Conservation (phyloP, 1,140 invertebrate species). For the Zaprionus inermis region DNA sequence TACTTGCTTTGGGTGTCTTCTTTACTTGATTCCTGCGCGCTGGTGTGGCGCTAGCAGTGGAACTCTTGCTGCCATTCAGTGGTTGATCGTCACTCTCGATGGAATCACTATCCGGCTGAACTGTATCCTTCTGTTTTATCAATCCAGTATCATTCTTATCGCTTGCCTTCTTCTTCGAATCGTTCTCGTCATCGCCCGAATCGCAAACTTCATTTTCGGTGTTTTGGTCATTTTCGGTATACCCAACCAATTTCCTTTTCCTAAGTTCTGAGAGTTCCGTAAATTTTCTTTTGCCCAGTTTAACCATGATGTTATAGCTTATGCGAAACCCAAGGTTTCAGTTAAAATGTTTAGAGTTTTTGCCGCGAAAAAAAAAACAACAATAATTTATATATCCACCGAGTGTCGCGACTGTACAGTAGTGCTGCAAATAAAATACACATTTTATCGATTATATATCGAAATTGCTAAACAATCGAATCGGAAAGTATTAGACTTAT, state of each 20-base stretch:
- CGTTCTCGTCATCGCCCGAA: slow-evolving; percentile 27
- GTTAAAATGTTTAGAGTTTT: slow-evolving; percentile 20
- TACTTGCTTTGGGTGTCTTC: slow-evolving; percentile 37
- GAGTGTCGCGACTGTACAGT: slow-evolving; percentile 26
- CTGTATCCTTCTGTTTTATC: slow-evolving; percentile 23
- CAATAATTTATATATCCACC: slow-evolving; percentile 39
- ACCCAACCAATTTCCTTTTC: slow-evolving; percentile 40
- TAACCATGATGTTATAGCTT: slow-evolving; percentile 44
- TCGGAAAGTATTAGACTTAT: neutral
- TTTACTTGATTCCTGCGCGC: slow-evolving; percentile 47
- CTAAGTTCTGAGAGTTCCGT: slow-evolving; percentile 27
- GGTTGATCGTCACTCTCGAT: slow-evolving; percentile 63
- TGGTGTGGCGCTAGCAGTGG: slow-evolving; percentile 21
- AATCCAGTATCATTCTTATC: slow-evolving; percentile 19
- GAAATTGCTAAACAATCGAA: neutral
- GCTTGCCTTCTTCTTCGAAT: slow-evolving; percentile 16
- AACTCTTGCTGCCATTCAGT: slow-evolving; percentile 57
- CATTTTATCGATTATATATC: neutral
- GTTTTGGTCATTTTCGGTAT: slow-evolving; percentile 53
- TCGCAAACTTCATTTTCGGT: slow-evolving; percentile 28
- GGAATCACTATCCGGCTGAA: slow-evolving; percentile 8
- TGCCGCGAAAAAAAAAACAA: slow-evolving; percentile 47
- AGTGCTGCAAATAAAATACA: neutral
- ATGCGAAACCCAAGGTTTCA: neutral
- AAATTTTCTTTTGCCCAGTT: slow-evolving; percentile 58